phyloP scores from a whole-genome alignment of 2,113 vertebrate genomes.

The Cephalopholis sonnerati region DNA sequence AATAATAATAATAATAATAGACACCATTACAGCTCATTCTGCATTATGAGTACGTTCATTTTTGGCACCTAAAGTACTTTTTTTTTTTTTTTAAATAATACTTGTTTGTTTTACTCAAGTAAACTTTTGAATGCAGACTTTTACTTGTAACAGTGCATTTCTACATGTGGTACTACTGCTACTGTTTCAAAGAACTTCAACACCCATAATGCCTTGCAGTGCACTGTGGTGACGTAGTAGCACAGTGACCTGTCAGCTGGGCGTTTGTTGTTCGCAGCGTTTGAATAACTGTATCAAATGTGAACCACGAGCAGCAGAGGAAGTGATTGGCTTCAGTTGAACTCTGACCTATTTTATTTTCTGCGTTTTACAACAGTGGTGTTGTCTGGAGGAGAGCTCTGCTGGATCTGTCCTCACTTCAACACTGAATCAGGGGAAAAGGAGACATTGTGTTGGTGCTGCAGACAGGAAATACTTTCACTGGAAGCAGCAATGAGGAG shows the following conservation, averaged over 20 bases:
- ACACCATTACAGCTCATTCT: background rate
- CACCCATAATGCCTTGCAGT: slow-evolving; percentile 49
- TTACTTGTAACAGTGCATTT: background rate
- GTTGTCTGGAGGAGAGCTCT: slow-evolving; percentile 1
- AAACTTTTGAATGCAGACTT: background rate
- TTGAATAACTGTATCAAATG: background rate
- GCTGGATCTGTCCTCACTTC: background rate
- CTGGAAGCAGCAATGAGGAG: slow-evolving; percentile 57
- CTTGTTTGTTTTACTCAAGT: background rate
- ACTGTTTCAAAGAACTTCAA: slow-evolving; percentile 9
- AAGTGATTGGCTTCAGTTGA: slow-evolving; percentile 5
- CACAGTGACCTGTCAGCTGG: background rate
- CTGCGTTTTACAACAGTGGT: slow-evolving; percentile 27
- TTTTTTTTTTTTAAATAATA: background rate
- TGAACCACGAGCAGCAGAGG: slow-evolving; percentile 31
- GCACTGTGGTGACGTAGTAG: background rate
- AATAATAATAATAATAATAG: background rate
- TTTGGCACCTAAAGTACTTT: no score
- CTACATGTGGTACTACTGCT: background rate
- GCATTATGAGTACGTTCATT: background rate
- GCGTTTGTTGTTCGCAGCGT: background rate
- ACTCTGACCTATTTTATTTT: slow-evolving; percentile 51
- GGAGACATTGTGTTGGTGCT: background rate
- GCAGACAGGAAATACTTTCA: background rate
- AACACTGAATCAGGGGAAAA: background rate